Evolutionary conservation across 2,113 vertebrate genomes (phyloP), one percentile per base, ranked within the genome.

Genomic region (Platysteira castanea): DNA sequence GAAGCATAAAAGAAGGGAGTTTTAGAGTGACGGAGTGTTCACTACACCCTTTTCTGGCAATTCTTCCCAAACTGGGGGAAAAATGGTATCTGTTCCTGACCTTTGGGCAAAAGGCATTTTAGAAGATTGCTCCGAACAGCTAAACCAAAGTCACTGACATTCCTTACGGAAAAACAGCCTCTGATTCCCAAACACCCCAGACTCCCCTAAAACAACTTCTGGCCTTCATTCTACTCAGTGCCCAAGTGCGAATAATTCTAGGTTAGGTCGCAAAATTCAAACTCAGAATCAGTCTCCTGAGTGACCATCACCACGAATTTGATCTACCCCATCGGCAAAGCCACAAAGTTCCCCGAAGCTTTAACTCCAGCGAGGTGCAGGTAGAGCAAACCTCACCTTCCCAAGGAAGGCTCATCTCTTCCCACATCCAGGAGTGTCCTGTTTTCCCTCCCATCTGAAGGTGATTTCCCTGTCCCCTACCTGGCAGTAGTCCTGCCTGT

Each of bases 171-270:
- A 57, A 71, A 80, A 11, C 28, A 22, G 39, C 23, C 27, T 56
- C 52, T 50, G 39, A 59, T 39, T 59, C 50, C 37, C 70, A 22
- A 64, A 69, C 33, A 44, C 9, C 17, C 19, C 60, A 11, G 12
- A 12, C 10, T 57, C 21, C 22, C n/a, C 35, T 37, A 13, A 5
- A 79, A 67, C 67, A 50, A 7, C 50, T 15, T 18, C 41, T 27
- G 44, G 21, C 59, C 23, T 52, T 44, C 68, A 27, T 16, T 42
- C 46, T 2, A 1, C 53, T 35, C 60, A 21, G 15, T 61, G 50
- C 33, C 30, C 1, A 53, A 53, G n/a, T 1, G 12, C 0, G 0
- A 64, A 13, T 23, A 56, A 56, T 26, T 57, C 30, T 4, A 61
- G 13, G 6, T 9, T 23, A 71, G 35, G 14, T 27, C 60, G 75